Conservation (phyloP, 2,113 vertebrate species). For the Syngnathus scovelli region DNA sequence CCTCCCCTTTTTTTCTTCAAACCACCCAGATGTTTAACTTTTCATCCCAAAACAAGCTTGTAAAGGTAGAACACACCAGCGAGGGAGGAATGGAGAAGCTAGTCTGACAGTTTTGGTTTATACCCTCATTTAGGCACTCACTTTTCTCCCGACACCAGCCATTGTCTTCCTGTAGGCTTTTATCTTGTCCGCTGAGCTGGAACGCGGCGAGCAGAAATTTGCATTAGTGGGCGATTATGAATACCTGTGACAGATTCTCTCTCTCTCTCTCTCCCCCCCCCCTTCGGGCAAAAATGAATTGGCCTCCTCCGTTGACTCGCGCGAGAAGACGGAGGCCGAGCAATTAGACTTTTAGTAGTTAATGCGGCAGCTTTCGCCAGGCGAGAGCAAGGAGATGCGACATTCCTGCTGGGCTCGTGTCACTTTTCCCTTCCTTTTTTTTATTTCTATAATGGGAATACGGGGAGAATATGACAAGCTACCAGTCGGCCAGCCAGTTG, state of each 20-base stretch:
- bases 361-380: constrained; percentile 72
- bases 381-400: constrained; percentile 70
- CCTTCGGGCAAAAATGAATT: constrained; percentile 73
- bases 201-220: constrained; percentile 67
- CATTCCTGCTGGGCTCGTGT: constrained; percentile 72
- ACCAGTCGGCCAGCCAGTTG: constrained; percentile 65
- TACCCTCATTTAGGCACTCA: constrained; percentile 70
- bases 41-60: constrained; percentile 29
- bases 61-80: constrained; percentile 55
- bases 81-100: constrained; percentile 58
- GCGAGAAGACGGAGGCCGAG: constrained; percentile 71
- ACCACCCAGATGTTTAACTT: constrained; percentile 58
- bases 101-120: constrained; percentile 73
- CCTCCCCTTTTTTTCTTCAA: constrained; percentile 32
- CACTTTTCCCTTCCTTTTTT: constrained; percentile 48
- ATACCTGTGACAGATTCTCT: constrained; percentile 76
- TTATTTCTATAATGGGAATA: constrained; percentile 38
- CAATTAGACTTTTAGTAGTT: constrained; percentile 77
- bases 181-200: constrained; percentile 72
- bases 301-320: constrained; percentile 69
- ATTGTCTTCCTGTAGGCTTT: constrained; percentile 71
- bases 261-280: constrained; percentile 24
- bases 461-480: constrained; percentile 66
- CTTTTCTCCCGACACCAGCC: constrained; percentile 62
- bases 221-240: constrained; percentile 77